A percentile compares a stretch with the other conserved stretches of the same genome.
These are phyloP conservation scores for Choristoneura fumiferana DNA, from an alignment of 1,140 invertebrate genomes.

Conservation along the genomic window DNA sequence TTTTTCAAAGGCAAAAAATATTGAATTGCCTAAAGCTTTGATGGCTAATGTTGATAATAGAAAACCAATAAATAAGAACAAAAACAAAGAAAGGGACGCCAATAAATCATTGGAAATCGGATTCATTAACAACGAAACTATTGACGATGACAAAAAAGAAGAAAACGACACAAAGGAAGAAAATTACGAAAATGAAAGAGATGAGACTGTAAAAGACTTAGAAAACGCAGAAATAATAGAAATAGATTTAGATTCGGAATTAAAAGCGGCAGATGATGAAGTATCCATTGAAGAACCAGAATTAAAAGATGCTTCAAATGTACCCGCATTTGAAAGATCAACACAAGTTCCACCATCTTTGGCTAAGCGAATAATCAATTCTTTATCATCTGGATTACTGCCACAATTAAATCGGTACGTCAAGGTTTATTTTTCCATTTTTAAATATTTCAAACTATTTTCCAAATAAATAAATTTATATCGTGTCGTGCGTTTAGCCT, in stretches of 20 bases:
- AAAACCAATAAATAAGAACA: not conserved
- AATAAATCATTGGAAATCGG: slow-evolving; percentile 32
- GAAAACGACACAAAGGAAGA: slow-evolving; percentile 41
- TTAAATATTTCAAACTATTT: slow-evolving; percentile 18
- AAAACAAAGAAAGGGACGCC: slow-evolving; percentile 22
- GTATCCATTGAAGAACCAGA: slow-evolving; percentile 51
- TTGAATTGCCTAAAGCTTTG: slow-evolving; percentile 60
- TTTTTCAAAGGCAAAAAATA: slow-evolving; percentile 81
- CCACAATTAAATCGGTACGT: slow-evolving; percentile 77
- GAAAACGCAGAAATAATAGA: slow-evolving; percentile 34
- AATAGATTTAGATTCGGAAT: slow-evolving; percentile 46
- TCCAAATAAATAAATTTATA: too few relatives aligned
- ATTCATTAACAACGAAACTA: slow-evolving; percentile 15
- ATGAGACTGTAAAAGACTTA: slow-evolving; percentile 44
- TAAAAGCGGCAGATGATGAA: slow-evolving; percentile 49
- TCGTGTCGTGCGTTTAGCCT: too few relatives aligned
- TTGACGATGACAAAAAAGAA: slow-evolving; percentile 24
- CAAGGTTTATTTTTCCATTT: slow-evolving; percentile 21
- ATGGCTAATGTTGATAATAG: slow-evolving; percentile 39
- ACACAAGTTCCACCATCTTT: slow-evolving; percentile 82
- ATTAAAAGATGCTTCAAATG: slow-evolving; percentile 46
- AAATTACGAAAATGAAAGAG: slow-evolving; percentile 38
- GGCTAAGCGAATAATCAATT: slow-evolving; percentile 86
- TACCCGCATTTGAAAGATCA: slow-evolving; percentile 79
- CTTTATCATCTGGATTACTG: slow-evolving; percentile 79